Conservation (phyloP, 2,797 vertebrate species). For the Cossypha polioptera region DNA sequence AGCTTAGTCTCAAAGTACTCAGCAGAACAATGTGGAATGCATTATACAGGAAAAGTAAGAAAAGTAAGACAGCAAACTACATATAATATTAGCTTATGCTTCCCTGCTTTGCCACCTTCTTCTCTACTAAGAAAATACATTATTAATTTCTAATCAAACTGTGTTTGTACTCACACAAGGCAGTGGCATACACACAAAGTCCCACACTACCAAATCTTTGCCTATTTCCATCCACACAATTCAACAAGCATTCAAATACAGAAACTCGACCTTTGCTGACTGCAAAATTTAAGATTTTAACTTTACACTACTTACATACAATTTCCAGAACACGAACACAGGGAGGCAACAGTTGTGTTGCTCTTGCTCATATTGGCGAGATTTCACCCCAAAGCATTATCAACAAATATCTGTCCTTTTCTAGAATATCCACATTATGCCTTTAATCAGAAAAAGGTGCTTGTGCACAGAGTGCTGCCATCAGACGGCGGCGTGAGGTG, state of each 20-base stretch:
- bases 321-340: rapidly evolving
- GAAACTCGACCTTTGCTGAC: not conserved
- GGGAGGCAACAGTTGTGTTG: rapidly evolving
- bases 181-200: rapidly evolving
- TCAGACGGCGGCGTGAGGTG: not conserved
- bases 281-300: not conserved
- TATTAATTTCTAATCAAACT: not conserved
- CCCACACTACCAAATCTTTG: not conserved
- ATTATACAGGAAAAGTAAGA: not conserved
- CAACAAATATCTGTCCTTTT: not conserved
- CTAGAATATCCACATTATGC: rapidly evolving
- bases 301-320: rapidly evolving
- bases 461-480: rapidly evolving
- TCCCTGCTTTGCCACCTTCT: not conserved
- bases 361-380: rapidly evolving
- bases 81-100: rapidly evolving
- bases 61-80: not conserved
- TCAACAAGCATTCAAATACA: not conserved
- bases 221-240: not conserved
- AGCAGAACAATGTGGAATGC: not conserved
- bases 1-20: not conserved
- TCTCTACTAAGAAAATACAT: not conserved
- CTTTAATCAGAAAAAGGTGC: rapidly evolving
- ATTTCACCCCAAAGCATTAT: not conserved
- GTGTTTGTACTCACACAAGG: not conserved